These are phyloP conservation scores for Antigone vipio DNA, from an alignment of 2,113 vertebrate species.

Conservation along the genomic window DNA sequence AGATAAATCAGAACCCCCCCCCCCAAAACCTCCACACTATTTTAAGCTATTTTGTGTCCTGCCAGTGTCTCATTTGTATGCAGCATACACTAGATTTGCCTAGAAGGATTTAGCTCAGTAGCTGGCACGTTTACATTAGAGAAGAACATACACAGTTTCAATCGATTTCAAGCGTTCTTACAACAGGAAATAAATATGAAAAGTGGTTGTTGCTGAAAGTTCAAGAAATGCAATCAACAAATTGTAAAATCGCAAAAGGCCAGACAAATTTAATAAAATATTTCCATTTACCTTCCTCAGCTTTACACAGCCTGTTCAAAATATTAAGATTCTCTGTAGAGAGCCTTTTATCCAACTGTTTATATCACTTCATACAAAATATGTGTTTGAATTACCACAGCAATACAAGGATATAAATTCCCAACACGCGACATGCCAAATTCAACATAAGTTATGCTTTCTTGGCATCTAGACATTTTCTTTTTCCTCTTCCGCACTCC, in stretches of 20 bases:
- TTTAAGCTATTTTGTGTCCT: constrained; percentile 7
- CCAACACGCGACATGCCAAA: constrained; percentile 9
- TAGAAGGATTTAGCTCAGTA: constrained; percentile 52
- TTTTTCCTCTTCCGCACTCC: neutral
- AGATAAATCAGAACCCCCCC: neutral
- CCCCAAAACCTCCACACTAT: neutral
- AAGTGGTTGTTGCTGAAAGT: constrained; percentile 5
- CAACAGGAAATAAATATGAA: constrained; percentile 37
- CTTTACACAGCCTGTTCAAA: constrained; percentile 50
- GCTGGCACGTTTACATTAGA: constrained; percentile 44
- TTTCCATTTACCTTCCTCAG: constrained; percentile 50
- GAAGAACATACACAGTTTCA: constrained; percentile 19
- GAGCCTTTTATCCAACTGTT: constrained; percentile 37
- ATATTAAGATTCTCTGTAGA: constrained; percentile 21
- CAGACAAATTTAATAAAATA: constrained; percentile 61
- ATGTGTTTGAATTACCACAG: constrained; percentile 41
- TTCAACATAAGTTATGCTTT: constrained; percentile 30
- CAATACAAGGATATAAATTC: constrained; percentile 38
- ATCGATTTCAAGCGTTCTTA: constrained; percentile 20
- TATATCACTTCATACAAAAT: constrained; percentile 57
- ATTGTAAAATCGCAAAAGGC: constrained; percentile 53
- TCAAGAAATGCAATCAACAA: constrained; percentile 31
- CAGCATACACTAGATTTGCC: constrained; percentile 25
- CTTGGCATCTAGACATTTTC: constrained; percentile 13
- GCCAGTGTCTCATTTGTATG: constrained; percentile 19